These are phyloP conservation scores for Pseudoatta argentina DNA, from an alignment of 1,140 invertebrate species.

Conservation along the genomic window DNA sequence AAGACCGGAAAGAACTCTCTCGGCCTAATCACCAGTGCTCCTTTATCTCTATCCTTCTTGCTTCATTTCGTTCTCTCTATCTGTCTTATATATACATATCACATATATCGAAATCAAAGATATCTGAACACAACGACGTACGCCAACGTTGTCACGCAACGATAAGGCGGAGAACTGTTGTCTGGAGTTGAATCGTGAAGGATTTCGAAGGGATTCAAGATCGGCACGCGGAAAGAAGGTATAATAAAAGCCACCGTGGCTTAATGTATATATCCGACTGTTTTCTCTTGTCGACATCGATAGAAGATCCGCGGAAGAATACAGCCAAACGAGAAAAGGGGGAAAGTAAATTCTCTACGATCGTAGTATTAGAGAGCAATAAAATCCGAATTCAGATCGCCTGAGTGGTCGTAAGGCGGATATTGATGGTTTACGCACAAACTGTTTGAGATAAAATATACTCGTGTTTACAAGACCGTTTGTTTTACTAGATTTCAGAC, in stretches of 20 bases:
- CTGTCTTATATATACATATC: not conserved
- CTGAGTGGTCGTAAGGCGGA: slow-evolving; percentile 54
- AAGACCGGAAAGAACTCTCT: slow-evolving; percentile 59
- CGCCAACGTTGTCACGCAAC: slow-evolving; percentile 5
- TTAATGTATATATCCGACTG: slow-evolving; percentile 47
- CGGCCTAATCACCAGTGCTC: slow-evolving; percentile 59
- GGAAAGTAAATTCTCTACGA: slow-evolving; percentile 41
- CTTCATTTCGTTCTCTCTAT: not conserved
- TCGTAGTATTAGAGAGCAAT: slow-evolving; percentile 60
- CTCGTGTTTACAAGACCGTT: slow-evolving; percentile 19
- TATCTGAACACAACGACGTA: not conserved
- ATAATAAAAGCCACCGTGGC: slow-evolving; percentile 62
- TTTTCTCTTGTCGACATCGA: slow-evolving; percentile 62
- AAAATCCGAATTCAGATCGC: slow-evolving; percentile 59
- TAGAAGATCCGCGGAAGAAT: slow-evolving; percentile 54
- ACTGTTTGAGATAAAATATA: slow-evolving; percentile 57
- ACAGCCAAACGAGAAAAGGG: slow-evolving; percentile 50
- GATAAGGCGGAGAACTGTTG: slow-evolving; percentile 2
- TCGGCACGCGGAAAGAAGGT: slow-evolving; percentile 58
- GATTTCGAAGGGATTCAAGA: slow-evolving; percentile 64
- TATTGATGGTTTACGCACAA: slow-evolving; percentile 50
- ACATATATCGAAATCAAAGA: slow-evolving; percentile 21
- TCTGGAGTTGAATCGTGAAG: slow-evolving; percentile 36
- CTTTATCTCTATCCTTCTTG: not conserved
- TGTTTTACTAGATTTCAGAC: slow-evolving; percentile 16